Evolutionary conservation across 30 jellyfish, hydroid and myxozoan genomes (phyloP).

Genomic region (Mastigias papua): DNA sequence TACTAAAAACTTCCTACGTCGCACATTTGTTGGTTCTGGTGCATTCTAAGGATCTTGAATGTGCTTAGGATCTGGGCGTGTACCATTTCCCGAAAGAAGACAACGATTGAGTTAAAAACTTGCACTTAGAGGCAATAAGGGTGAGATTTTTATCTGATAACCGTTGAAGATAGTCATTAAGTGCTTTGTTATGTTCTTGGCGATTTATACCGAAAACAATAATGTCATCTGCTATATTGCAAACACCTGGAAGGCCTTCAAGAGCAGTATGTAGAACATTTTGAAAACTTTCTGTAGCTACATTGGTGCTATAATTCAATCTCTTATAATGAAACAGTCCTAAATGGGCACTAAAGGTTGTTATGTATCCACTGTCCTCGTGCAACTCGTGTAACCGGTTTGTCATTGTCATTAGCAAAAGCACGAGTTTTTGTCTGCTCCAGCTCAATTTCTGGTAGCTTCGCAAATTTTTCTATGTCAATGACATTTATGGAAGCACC

Average conservation of each 20-base stretch:
- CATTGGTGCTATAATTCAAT: conserved; percentile 26
- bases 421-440: conserved; percentile 16
- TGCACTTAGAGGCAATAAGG: conserved; percentile 50
- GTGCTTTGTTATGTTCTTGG: conserved; percentile 46
- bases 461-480: conserved; percentile 23
- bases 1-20: conserved; percentile 70
- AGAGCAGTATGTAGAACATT: conserved; percentile 52
- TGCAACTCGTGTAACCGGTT: conserved; percentile 52
- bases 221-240: conserved; percentile 76
- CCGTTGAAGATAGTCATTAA: conserved; percentile 45
- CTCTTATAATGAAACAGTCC: conserved; percentile 58
- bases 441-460: conserved; percentile 15
- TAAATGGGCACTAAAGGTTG: conserved; percentile 58
- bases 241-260: conserved; percentile 55
- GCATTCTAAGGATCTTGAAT: conserved; percentile 15
- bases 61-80: conserved; percentile 64
- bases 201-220: conserved; percentile 49
- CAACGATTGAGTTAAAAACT: conserved; percentile 20
- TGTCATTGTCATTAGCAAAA: neutral
- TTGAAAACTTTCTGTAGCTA: conserved; percentile 59
- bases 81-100: conserved; percentile 50
- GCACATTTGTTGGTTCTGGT: conserved; percentile 41
- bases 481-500: conserved; percentile 27
- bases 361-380: conserved; percentile 56
- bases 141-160: conserved; percentile 40